Evolutionary conservation across 2,797 vertebrate species (phyloP).

Genomic region (Ctenopoma kingsleyae): DNA sequence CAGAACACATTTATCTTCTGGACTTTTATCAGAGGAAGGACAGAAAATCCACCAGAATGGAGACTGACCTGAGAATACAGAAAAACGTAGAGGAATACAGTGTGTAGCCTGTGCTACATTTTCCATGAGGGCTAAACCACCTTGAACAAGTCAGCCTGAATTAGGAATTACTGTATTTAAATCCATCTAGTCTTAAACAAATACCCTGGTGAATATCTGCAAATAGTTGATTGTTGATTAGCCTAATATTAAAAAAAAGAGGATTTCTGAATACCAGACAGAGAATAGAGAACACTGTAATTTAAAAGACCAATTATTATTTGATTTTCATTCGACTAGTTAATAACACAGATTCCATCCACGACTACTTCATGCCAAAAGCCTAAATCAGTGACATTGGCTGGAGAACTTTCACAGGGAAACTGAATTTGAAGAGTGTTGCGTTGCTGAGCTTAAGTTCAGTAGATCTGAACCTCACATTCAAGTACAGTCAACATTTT

Average conservation of each 20-base stretch:
- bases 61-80: neutral
- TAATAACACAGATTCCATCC: neutral
- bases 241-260: too few relatives aligned
- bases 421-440: neutral
- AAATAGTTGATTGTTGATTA: neutral
- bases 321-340: neutral
- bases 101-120: neutral
- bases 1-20: slow-evolving; percentile 46
- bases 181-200: too few relatives aligned
- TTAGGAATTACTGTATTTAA: neutral
- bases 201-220: neutral
- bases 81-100: neutral
- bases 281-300: neutral
- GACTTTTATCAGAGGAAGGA: slow-evolving; percentile 35
- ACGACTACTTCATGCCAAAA: neutral
- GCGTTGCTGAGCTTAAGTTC: too few relatives aligned
- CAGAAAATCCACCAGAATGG: neutral
- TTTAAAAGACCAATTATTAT: neutral
- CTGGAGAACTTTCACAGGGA: too few relatives aligned
- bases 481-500: neutral
- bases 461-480: neutral
- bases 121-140: neutral
- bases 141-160: neutral
- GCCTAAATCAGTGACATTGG: neutral
- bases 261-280: neutral